phyloP scores from a whole-genome alignment of 2,113 vertebrate genomes.

The Bubo scandiacus region DNA sequence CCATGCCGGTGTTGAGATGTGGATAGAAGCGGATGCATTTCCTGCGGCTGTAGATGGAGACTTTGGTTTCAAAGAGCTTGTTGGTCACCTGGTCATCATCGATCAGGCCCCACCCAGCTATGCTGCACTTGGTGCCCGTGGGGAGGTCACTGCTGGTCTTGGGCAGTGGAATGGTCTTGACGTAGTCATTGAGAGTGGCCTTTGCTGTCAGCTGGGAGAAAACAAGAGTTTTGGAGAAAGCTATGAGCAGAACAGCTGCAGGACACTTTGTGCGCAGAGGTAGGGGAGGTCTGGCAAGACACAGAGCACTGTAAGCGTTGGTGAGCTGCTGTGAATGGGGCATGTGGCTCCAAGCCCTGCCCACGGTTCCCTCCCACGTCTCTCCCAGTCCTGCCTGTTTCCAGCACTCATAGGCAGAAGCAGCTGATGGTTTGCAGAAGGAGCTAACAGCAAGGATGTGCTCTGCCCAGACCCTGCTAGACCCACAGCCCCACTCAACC shows the following conservation, averaged over 20 bases:
- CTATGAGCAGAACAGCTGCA: background rate
- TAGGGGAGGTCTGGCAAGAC: background rate
- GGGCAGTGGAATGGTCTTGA: constrained; percentile 24
- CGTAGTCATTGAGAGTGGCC: background rate
- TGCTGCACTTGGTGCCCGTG: background rate
- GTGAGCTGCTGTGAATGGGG: background rate
- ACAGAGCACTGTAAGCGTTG: background rate
- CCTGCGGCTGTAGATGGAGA: constrained; percentile 57
- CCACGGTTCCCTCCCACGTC: background rate
- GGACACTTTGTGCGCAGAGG: background rate
- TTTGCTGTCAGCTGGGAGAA: constrained; percentile 6
- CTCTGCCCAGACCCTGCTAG: background rate
- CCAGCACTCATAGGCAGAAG: background rate
- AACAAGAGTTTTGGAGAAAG: background rate
- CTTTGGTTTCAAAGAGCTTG: constrained; percentile 52
- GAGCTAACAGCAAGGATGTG: rapidly evolving
- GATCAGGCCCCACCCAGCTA: constrained; percentile 1
- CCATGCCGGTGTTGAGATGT: background rate
- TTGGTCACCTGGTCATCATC: rapidly evolving
- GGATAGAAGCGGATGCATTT: constrained; percentile 17
- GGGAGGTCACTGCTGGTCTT: background rate
- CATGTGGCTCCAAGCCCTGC: background rate
- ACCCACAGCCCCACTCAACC: background rate
- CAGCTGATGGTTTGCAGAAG: background rate
- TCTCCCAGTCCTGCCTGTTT: background rate